Conservation (phyloP, 2,113 vertebrate species). For the Scartelaos histophorus region DNA sequence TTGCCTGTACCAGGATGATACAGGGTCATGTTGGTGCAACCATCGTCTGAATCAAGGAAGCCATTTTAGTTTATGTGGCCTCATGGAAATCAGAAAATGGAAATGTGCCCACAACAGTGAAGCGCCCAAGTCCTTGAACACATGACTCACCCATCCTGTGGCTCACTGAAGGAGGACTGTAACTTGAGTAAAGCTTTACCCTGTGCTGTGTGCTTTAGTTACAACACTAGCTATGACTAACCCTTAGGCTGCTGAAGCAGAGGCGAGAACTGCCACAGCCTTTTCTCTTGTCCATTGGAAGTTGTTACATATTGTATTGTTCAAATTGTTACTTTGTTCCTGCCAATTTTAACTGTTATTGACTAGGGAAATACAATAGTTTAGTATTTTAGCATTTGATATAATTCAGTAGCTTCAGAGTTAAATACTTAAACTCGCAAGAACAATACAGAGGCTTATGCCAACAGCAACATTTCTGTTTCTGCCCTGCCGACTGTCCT, state of each 20-base stretch:
- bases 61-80: conserved; percentile 72
- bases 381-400: neutral
- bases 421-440: conserved; percentile 58
- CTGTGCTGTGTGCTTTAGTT: conserved; percentile 43
- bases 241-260: conserved; percentile 49
- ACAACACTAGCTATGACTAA: conserved; percentile 39
- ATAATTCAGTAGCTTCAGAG: conserved; percentile 47
- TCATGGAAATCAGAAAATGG: conserved; percentile 77
- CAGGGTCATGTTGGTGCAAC: conserved; percentile 43
- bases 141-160: conserved; percentile 77
- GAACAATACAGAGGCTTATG: conserved; percentile 71
- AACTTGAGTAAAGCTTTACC: conserved; percentile 66
- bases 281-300: conserved; percentile 2
- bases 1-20: conserved; percentile 55
- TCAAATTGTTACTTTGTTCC: neutral
- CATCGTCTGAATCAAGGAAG: conserved; percentile 57
- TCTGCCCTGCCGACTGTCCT: conserved; percentile 51
- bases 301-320: neutral
- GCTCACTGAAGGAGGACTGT: conserved; percentile 65
- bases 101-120: conserved; percentile 71
- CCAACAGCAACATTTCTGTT: conserved; percentile 71
- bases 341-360: neutral
- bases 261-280: conserved; percentile 22
- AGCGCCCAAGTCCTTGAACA: conserved; percentile 64
- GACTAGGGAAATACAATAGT: neutral